A percentile compares a stretch with the other conserved stretches of the same genome.
Conservation (phyloP, 2,888 invertebrate genomes). For the Aproaerema taeniolella region DNA sequence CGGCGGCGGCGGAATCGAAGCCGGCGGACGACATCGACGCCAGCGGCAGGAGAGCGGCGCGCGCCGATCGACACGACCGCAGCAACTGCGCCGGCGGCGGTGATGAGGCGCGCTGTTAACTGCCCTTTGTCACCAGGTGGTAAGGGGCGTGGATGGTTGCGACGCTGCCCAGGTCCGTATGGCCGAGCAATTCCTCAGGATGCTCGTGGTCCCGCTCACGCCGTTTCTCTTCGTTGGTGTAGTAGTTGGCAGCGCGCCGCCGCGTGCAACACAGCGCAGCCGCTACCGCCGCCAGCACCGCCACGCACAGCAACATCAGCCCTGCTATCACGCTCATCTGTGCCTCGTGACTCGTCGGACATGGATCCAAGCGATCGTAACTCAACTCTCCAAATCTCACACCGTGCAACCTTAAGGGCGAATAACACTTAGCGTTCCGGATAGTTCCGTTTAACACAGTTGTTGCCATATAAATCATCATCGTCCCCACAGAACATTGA, state of each 20-base stretch:
- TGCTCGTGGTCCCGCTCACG: slow-evolving; percentile 57
- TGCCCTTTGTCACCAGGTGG: slow-evolving; percentile 47
- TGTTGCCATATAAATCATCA: slow-evolving; percentile 76
- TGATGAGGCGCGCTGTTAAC: slow-evolving; percentile 52
- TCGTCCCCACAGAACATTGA: slow-evolving; percentile 78
- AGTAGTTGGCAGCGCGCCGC: slow-evolving; percentile 84
- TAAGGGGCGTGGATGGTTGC: slow-evolving; percentile 63
- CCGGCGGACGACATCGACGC: too few relatives aligned
- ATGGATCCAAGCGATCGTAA: slow-evolving; percentile 49
- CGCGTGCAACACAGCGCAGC: slow-evolving; percentile 81
- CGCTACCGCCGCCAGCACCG: slow-evolving; percentile 71
- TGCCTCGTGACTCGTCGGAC: slow-evolving; percentile 72
- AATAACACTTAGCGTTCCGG: slow-evolving; percentile 74
- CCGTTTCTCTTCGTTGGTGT: slow-evolving; percentile 86
- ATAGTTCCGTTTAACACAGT: slow-evolving; percentile 69
- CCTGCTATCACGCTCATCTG: slow-evolving; percentile 76
- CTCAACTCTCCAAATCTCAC: slow-evolving; percentile 42
- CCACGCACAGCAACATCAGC: slow-evolving; percentile 56
- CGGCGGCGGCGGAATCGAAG: slow-evolving; percentile 23
- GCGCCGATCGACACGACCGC: slow-evolving; percentile 14
- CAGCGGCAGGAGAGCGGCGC: slow-evolving; percentile 15
- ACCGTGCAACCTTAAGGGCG: slow-evolving; percentile 76
- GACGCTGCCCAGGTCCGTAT: slow-evolving; percentile 51
- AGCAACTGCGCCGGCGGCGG: slow-evolving; percentile 25
- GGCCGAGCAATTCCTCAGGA: slow-evolving; percentile 53